Base-by-base conservation (phyloP, 2,113 vertebrate genomes). In the Phodopus roborovskii region DNA sequence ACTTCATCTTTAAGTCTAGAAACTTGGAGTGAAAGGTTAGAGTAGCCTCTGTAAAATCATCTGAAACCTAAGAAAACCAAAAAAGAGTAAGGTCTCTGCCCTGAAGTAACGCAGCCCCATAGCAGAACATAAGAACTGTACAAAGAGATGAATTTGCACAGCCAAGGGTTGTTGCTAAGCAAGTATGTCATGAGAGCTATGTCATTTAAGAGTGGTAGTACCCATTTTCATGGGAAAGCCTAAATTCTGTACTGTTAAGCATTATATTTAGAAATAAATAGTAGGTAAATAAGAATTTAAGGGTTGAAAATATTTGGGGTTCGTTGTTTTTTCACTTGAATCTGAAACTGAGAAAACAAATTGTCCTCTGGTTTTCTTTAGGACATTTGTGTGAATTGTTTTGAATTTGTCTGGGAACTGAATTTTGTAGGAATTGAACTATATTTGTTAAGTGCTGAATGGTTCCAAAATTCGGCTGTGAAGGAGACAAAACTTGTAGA, bases 311-410 rank as follows among this genome's bases (percentile, higher is more conserved):
- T 68, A 60, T 92, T 85, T 22, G 5, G 4, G 50, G 19, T 78
- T 88, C 9, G 28, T 90, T 87, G 36, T 30, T 9, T 86, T 93
- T 88, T 64, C 81, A 84, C 68, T 82, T 60, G 60, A 91, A 68
- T 81, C 73, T 62, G 26, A 77, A 96, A 93, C 90, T 84, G n/a
- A 96, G 22, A 62, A 94, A n/a, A 36, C 50, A 91, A 15, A 39
- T 45, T 88, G 53, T 83, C 39, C 79, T 74, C 53, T 74, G 16
- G 1, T 79, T 96, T 96, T 82, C 68, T 88, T 87, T 16, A 84
- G 42, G 48, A 86, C 28, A 39, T 97, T 95, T 90, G 82, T 66
- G 83, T 96, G 56, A 94, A 86, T 92, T 75, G 19, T 79, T 97
- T 60, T 42, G 7, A 73, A 77, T 71, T 62, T 81, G 45, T 92